Conservation (phyloP, 2,888 invertebrate genomes). For the Brachylomia viminalis region DNA sequence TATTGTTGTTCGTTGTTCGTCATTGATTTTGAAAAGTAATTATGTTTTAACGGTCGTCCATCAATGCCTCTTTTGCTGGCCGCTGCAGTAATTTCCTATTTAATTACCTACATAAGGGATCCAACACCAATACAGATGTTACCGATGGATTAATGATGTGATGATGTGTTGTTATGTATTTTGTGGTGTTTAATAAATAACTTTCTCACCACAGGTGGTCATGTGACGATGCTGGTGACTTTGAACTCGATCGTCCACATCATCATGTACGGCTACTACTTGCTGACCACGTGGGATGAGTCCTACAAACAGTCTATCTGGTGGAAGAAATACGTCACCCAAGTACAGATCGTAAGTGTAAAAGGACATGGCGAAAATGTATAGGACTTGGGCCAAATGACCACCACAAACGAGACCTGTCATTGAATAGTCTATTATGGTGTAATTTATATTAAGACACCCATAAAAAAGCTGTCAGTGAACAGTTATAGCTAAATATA, state of each 20-base stretch:
- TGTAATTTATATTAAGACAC: not conserved
- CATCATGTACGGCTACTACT: conserved; percentile 95
- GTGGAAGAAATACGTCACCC: conserved; percentile 96
- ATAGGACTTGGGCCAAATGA: not conserved
- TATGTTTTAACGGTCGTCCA: too few species aligned
- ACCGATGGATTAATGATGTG: not conserved
- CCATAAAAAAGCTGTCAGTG: not conserved
- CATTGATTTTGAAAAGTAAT: too few species aligned
- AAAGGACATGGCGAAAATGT: not conserved
- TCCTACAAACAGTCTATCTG: conserved; percentile 93
- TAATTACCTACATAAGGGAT: not conserved
- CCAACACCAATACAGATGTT: not conserved
- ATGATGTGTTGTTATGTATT: too few species aligned
- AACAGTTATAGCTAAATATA: not conserved
- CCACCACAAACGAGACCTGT: not conserved
- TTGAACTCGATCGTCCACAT: conserved; percentile 94
- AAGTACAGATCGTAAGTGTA: conserved; percentile 92
- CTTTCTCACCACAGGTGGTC: conserved; percentile 89
- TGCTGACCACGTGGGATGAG: conserved; percentile 93
- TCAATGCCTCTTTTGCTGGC: too few species aligned
- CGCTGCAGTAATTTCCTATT: too few species aligned
- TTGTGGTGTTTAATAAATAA: too few species aligned
- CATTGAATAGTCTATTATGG: not conserved
- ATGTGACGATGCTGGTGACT: conserved; percentile 91
- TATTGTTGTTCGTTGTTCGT: too few species aligned